Evolutionary conservation across 1,140 invertebrate species (phyloP).

Genomic region (Drosophila funebris): DNA sequence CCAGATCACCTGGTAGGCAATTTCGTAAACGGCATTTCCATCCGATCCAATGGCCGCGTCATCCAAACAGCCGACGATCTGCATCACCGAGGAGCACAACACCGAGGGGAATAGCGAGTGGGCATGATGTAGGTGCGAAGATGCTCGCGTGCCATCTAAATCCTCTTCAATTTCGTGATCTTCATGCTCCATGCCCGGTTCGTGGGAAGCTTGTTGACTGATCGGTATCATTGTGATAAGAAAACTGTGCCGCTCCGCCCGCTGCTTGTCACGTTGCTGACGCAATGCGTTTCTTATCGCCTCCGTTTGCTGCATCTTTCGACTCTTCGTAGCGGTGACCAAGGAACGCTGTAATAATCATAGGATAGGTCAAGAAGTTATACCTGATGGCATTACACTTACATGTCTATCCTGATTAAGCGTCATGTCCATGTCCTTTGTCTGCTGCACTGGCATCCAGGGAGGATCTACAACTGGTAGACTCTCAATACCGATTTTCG

Average conservation of each 20-base stretch:
- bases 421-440: constrained; percentile 99
- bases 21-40: constrained; percentile 95
- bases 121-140: constrained; percentile 91
- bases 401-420: constrained; percentile 99
- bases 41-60: constrained; percentile 98
- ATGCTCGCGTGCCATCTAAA: constrained; percentile 88
- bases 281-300: constrained; percentile 97
- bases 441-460: constrained; percentile 98
- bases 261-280: constrained; percentile 97
- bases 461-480: constrained; percentile 98
- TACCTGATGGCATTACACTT: constrained; percentile 80
- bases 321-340: constrained; percentile 98
- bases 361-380: neutral
- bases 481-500: constrained; percentile 98
- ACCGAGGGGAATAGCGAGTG: constrained; percentile 98
- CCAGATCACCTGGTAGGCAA: constrained; percentile 97
- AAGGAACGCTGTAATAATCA: constrained; percentile 90
- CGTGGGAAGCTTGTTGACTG: constrained; percentile 97
- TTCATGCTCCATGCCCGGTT: constrained; percentile 96
- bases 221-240: constrained; percentile 98
- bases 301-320: constrained; percentile 99
- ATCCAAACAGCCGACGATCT: constrained; percentile 97
- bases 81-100: constrained; percentile 96
- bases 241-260: constrained; percentile 97
- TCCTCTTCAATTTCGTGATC: constrained; percentile 94